phyloP scores from a whole-genome alignment of 1,140 invertebrate species.

The Rhyacophila brunnea region DNA sequence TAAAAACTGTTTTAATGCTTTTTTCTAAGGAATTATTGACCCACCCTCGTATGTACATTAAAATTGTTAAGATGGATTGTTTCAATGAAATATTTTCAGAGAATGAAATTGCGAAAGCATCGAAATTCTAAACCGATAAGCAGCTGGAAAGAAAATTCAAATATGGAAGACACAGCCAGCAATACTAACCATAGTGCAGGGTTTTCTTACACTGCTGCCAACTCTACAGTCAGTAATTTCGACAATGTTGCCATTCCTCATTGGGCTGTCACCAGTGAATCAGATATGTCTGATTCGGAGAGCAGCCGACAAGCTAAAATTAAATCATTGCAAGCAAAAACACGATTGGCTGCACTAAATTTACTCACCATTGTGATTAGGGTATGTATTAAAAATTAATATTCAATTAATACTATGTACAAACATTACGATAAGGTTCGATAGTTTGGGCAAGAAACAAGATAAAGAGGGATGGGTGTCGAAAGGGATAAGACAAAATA shows the following conservation, averaged over 20 bases:
- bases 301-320: slow-evolving; percentile 45
- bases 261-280: slow-evolving; percentile 46
- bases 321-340: slow-evolving; percentile 46
- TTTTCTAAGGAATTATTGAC: too few relatives aligned
- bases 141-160: slow-evolving; percentile 12
- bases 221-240: slow-evolving; percentile 42
- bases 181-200: background rate
- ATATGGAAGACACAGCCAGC: background rate
- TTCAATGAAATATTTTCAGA: slow-evolving; percentile 1
- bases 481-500: too few relatives aligned
- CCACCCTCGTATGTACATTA: too few relatives aligned
- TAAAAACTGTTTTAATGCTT: too few relatives aligned
- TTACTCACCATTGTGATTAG: slow-evolving; percentile 48
- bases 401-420: too few relatives aligned
- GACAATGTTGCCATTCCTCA: slow-evolving; percentile 37
- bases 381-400: slow-evolving; percentile 40
- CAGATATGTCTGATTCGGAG: slow-evolving; percentile 51
- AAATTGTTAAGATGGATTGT: too few relatives aligned
- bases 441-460: too few relatives aligned
- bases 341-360: slow-evolving; percentile 50
- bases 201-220: slow-evolving; percentile 41
- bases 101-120: slow-evolving; percentile 20
- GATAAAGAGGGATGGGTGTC: too few relatives aligned
- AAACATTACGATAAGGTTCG: too few relatives aligned
- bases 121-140: slow-evolving; percentile 14